Conservation (phyloP, 2,888 invertebrate species). For the Corbicula japonica region DNA sequence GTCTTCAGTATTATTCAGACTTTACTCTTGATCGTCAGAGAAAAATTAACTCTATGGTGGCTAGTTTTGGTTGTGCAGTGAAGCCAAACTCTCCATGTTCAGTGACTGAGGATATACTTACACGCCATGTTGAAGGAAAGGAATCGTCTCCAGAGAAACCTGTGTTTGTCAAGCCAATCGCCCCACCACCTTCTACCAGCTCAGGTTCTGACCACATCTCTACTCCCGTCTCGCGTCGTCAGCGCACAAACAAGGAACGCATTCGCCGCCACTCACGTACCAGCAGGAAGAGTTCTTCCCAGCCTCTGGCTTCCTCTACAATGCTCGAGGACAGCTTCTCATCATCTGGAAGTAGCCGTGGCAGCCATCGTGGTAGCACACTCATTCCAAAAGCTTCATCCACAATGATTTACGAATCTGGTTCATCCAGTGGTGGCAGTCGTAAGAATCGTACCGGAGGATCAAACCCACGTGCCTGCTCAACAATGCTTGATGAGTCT, state of each 20-base stretch:
- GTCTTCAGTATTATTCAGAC: conserved; percentile 81
- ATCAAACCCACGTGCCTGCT: conserved; percentile 63
- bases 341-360: conserved; percentile 67
- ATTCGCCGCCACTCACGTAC: conserved; percentile 59
- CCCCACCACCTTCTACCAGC: conserved; percentile 56
- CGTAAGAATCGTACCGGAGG: conserved; percentile 56
- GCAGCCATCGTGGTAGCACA: conserved; percentile 65
- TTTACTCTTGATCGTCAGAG: conserved; percentile 80
- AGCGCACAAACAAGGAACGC: conserved; percentile 48
- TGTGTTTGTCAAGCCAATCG: conserved; percentile 54
- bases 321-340: conserved; percentile 75
- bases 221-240: conserved; percentile 60
- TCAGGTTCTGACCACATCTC: conserved; percentile 66
- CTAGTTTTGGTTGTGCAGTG: conserved; percentile 44
- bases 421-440: conserved; percentile 69
- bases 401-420: conserved; percentile 76
- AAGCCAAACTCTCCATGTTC: conserved; percentile 55
- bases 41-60: conserved; percentile 76
- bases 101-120: conserved; percentile 67
- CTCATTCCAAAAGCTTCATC: conserved; percentile 78
- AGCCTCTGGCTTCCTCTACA: conserved; percentile 79
- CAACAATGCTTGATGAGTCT: conserved; percentile 64
- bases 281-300: conserved; percentile 69
- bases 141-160: conserved; percentile 65
- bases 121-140: conserved; percentile 74